Evolutionary conservation across 2,888 invertebrate species (phyloP).

Genomic region (Folsomia manolachei): DNA sequence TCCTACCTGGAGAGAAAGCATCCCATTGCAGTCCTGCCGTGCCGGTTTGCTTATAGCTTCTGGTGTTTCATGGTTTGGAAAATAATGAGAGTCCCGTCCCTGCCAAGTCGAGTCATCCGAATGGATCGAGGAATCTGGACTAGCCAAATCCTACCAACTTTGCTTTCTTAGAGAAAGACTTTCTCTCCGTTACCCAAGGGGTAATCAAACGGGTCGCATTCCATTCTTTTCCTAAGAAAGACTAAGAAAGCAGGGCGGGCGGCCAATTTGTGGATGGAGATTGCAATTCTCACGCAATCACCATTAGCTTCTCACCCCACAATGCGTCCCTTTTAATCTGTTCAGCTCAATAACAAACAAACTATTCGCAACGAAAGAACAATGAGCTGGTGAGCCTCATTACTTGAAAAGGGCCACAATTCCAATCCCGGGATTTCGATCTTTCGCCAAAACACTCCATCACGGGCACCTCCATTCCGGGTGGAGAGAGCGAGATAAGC

Average conservation of each 20-base stretch:
- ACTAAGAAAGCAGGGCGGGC: too few relatives aligned
- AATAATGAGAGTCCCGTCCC: background rate
- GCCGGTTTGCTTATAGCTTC: too few relatives aligned
- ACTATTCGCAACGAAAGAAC: too few relatives aligned
- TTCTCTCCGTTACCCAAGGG: background rate
- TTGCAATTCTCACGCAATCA: background rate
- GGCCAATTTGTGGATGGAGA: background rate
- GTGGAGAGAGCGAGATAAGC: background rate
- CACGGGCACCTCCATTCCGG: too few relatives aligned
- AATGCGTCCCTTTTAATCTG: background rate
- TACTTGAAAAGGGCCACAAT: too few relatives aligned
- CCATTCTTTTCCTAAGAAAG: too few relatives aligned
- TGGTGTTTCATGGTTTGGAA: background rate
- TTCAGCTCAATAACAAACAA: too few relatives aligned
- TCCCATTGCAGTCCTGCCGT: too few relatives aligned
- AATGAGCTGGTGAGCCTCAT: too few relatives aligned
- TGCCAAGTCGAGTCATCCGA: background rate
- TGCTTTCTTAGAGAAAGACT: background rate
- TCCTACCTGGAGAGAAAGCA: background rate
- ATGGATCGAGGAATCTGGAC: background rate
- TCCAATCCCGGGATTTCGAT: too few relatives aligned
- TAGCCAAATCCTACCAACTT: background rate
- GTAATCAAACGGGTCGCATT: background rate
- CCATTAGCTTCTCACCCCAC: background rate
- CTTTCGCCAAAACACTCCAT: too few relatives aligned